Conservation (phyloP, 2,113 vertebrate species). For the Propithecus coquereli region DNA sequence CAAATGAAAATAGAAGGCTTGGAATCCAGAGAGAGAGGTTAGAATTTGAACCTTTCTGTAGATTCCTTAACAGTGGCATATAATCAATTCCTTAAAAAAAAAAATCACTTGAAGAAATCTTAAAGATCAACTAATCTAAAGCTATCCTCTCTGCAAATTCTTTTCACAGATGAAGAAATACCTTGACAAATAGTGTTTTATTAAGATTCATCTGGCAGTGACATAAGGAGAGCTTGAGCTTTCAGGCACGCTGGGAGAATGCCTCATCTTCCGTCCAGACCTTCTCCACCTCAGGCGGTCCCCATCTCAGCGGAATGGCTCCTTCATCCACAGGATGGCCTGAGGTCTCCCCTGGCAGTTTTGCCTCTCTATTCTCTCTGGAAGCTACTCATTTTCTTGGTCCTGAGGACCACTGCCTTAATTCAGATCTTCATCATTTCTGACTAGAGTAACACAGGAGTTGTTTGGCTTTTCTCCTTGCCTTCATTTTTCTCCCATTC, state of each 20-base stretch:
- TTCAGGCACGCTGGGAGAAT: background rate
- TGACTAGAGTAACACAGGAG: background rate
- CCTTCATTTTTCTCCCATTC: background rate
- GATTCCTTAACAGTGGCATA: constrained; percentile 48
- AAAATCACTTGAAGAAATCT: constrained; percentile 56
- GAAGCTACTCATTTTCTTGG: background rate
- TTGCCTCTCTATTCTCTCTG: background rate
- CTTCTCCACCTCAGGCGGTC: background rate
- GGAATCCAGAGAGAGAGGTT: constrained; percentile 20
- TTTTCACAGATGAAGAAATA: constrained; percentile 21
- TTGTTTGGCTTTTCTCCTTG: background rate
- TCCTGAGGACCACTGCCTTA: background rate
- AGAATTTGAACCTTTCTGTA: constrained; percentile 26
- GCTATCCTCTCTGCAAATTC: background rate
- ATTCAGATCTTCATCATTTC: background rate
- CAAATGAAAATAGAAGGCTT: constrained; percentile 24
- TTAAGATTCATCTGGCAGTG: background rate
- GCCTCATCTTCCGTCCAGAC: background rate
- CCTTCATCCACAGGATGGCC: background rate
- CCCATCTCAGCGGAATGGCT: accelerated
- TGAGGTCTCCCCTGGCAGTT: background rate
- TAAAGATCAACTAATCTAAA: constrained; percentile 59
- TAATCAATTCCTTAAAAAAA: constrained; percentile 50
- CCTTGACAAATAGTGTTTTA: background rate
- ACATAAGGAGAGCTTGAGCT: background rate